Conservation (phyloP, 2,113 vertebrate genomes). For the Sitta europaea region DNA sequence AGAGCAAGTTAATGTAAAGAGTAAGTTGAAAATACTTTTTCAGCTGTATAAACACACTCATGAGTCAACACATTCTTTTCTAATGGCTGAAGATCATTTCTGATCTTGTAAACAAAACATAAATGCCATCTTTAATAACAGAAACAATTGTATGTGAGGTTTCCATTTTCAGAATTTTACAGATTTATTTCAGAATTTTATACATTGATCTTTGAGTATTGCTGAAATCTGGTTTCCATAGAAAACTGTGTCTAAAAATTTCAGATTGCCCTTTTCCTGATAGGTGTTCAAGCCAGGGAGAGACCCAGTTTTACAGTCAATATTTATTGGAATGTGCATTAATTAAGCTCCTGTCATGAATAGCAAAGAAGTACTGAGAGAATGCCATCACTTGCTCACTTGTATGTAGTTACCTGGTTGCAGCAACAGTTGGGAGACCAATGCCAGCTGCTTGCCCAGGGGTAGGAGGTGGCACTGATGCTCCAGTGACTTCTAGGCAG, state of each 20-base stretch:
- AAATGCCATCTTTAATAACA: background rate
- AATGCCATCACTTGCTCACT: background rate
- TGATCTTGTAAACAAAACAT: background rate
- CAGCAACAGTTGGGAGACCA: background rate
- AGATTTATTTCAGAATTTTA: background rate
- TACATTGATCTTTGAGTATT: accelerated
- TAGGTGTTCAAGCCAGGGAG: background rate
- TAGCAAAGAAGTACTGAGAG: background rate
- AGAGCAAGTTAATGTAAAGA: background rate
- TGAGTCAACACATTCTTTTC: background rate
- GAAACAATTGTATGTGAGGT: background rate
- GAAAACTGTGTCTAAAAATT: background rate
- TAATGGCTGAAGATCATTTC: background rate
- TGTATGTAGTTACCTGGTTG: background rate
- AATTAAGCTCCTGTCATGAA: background rate
- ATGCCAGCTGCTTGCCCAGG: background rate
- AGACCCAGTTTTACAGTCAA: background rate
- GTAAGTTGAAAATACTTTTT: background rate
- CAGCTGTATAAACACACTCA: background rate
- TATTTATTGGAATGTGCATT: background rate
- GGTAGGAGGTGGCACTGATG: background rate
- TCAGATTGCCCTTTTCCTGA: background rate
- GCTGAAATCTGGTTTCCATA: background rate
- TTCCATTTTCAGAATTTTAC: background rate
- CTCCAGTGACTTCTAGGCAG: background rate